Evolutionary conservation across 2,113 vertebrate species (phyloP), one percentile per base, ranked within the genome.

Genomic region (Odocoileus hemionus): DNA sequence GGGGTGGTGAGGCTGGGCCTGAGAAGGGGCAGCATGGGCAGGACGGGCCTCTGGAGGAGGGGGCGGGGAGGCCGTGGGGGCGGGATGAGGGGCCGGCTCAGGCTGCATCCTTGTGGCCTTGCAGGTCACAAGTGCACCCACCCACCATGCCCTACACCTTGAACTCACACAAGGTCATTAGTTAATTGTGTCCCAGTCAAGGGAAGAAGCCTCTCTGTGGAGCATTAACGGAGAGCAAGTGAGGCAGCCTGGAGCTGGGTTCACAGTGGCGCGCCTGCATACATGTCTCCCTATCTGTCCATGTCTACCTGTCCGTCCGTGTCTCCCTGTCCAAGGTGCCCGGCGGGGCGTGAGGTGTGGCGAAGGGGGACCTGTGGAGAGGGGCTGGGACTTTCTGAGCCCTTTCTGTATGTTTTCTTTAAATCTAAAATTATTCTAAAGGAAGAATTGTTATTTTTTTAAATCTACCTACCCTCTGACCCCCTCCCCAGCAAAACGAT

Each of bases 201-300:
- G 19, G 74, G 15, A 17, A 21, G 61, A 28, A 2, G 21, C 14
- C 50, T 47, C 33, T 8, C 16, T 15, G 1, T 1, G 0, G 16
- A 7, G 43, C 28, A 0, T 26, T 13, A 11, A 23, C 0, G 21
- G 33, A 2, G 39, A 6, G 0, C 14, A 0, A 1, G 2, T 2
- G 60, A 1, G 0, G 5, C 4, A 2, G 45, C 8, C 64, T 11
- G 50, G 70, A 5, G 54, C 1, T 14, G 0, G 1, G 54, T 2
- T 21, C 0, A 0, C 0, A 0, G 45, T 2, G 2, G 3, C 2
- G 0, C 0, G 0, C 52, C 30, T 15, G 1, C 0, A 1, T 6
- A 13, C 7, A 0, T 2, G 4, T 26, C 64, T 14, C 1, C 0
- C 36, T 50, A 2, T 4, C 14, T 6, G 3, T 4, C 14, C 10